phyloP scores from a whole-genome alignment of 2,113 vertebrate species.

The Girardinichthys multiradiatus region DNA sequence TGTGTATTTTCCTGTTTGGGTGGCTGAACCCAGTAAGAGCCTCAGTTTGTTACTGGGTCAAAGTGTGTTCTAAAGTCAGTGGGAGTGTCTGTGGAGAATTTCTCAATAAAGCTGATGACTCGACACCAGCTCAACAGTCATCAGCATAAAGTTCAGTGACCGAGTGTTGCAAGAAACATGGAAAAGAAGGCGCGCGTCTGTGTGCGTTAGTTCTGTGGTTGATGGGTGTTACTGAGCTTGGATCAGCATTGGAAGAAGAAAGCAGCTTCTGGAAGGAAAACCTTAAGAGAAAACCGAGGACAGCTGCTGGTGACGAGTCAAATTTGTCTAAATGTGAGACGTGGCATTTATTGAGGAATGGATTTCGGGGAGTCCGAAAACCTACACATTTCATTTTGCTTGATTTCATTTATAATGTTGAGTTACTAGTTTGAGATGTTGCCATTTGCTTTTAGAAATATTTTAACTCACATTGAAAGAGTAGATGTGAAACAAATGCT shows the following conservation, averaged over 20 bases:
- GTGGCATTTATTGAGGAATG: not conserved
- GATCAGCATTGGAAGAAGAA: not conserved
- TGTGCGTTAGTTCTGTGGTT: not conserved
- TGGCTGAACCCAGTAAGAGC: not conserved
- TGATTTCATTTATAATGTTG: not conserved
- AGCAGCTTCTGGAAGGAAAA: not conserved
- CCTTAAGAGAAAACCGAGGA: slow-evolving; percentile 2
- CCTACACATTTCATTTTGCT: not conserved
- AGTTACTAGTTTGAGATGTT: not conserved
- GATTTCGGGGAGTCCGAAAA: too few relatives aligned
- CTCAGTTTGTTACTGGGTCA: slow-evolving; percentile 1
- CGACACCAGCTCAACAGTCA: slow-evolving; percentile 50
- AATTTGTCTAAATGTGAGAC: slow-evolving; percentile 5
- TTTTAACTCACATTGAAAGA: not conserved
- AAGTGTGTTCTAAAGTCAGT: not conserved
- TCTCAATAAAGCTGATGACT: slow-evolving; percentile 55
- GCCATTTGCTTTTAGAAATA: not conserved
- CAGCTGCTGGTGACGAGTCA: not conserved
- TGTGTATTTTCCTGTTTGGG: not conserved
- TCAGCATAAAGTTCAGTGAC: slow-evolving; percentile 69
- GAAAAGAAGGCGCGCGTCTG: not conserved
- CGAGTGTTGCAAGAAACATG: slow-evolving; percentile 37
- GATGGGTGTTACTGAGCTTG: not conserved
- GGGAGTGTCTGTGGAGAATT: slow-evolving; percentile 37
- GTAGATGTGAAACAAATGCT: not conserved